phyloP scores from a whole-genome alignment of 2,888 invertebrate genomes.

The Leptodirus hochenwartii region DNA sequence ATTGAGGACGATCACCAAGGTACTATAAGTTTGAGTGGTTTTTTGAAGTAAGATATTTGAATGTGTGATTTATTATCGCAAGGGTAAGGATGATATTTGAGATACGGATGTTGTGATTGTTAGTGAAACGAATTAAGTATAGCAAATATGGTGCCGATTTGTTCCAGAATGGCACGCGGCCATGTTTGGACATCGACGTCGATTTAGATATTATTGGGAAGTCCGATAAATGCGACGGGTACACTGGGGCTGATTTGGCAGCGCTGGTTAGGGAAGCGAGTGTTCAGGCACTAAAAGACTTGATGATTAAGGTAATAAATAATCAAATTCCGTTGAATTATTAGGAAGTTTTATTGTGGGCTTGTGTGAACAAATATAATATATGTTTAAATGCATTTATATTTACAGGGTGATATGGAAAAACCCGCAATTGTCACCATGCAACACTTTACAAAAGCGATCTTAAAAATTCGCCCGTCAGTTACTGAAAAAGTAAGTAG shows the following conservation, averaged over 20 bases:
- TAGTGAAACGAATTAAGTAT: neutral
- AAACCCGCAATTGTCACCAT: slow-evolving; percentile 36
- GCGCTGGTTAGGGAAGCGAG: slow-evolving; percentile 80
- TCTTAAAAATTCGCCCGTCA: slow-evolving; percentile 70
- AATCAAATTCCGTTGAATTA: too few species aligned
- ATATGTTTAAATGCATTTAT: too few species aligned
- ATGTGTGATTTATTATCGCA: slow-evolving; percentile 1
- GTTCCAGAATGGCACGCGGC: slow-evolving; percentile 58
- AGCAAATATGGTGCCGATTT: neutral
- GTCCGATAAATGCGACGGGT: slow-evolving; percentile 51
- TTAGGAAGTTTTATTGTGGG: too few species aligned
- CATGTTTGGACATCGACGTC: slow-evolving; percentile 58
- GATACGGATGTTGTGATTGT: neutral
- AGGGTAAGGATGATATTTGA: neutral
- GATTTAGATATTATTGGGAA: slow-evolving; percentile 50
- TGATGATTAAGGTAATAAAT: too few species aligned
- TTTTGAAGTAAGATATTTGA: neutral
- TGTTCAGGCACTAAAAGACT: slow-evolving; percentile 58
- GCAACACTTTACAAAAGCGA: slow-evolving; percentile 59
- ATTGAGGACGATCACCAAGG: slow-evolving; percentile 74
- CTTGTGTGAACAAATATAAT: too few species aligned
- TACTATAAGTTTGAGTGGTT: slow-evolving; percentile 16
- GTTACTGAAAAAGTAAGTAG: slow-evolving; percentile 50
- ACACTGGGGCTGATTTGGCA: slow-evolving; percentile 87
- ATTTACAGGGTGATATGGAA: slow-evolving; percentile 28